phyloP scores from a whole-genome alignment of 1,140 invertebrate species.

The Eciton burchellii region DNA sequence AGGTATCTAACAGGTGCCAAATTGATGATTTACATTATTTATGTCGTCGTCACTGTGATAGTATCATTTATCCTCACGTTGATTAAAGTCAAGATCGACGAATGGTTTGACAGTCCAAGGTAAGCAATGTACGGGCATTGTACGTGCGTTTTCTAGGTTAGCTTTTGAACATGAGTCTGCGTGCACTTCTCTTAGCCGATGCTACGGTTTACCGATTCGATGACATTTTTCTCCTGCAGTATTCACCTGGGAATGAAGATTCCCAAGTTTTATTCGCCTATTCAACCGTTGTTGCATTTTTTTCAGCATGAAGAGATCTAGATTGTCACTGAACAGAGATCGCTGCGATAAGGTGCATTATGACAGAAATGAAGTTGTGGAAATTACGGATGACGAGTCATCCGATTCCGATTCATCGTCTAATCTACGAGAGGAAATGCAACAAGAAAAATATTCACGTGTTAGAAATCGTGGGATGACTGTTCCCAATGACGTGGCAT shows the following conservation, averaged over 20 bases:
- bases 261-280: not conserved
- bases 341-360: too few relatives aligned
- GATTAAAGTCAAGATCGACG: conserved; percentile 24
- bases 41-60: conserved; percentile 38
- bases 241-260: not conserved
- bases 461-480: too few relatives aligned
- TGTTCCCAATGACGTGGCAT: not conserved
- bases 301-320: conserved; percentile 28
- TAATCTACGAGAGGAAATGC: not conserved
- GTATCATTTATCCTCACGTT: conserved; percentile 5
- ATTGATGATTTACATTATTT: conserved; percentile 54
- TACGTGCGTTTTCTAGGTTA: conserved; percentile 56
- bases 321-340: not conserved
- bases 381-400: conserved; percentile 32
- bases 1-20: conserved; percentile 14
- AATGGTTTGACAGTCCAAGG: conserved; percentile 26
- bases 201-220: not conserved
- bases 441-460: not conserved
- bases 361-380: not conserved
- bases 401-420: not conserved
- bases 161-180: not conserved
- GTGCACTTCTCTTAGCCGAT: not conserved
- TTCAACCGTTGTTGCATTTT: not conserved
- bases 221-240: not conserved
- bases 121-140: not conserved